Conservation (phyloP, 2,888 invertebrate genomes). For the Cyclophora albipunctata region DNA sequence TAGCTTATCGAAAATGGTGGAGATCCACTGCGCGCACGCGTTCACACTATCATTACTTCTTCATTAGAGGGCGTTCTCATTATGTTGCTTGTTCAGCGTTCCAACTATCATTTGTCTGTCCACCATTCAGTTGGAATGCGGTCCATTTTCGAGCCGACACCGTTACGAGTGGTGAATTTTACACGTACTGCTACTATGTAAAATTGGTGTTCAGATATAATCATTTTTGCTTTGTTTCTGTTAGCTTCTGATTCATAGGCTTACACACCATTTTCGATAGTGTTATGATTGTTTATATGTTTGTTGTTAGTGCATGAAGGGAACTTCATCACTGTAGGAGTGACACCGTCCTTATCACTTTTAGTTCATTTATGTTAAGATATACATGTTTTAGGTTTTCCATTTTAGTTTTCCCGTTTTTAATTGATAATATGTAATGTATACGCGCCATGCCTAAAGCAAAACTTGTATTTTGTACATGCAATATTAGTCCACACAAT, state of each 20-base stretch:
- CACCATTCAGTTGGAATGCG: slow-evolving; percentile 32
- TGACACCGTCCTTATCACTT: slow-evolving; percentile 2
- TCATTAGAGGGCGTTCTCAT: slow-evolving; percentile 34
- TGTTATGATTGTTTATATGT: slow-evolving; percentile 25
- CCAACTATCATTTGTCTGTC: slow-evolving; percentile 24
- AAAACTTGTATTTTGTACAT: background rate
- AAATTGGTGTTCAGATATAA: slow-evolving; percentile 51
- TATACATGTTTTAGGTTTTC: no score
- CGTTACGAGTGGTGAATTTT: slow-evolving; percentile 34
- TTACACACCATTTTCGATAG: slow-evolving; percentile 63
- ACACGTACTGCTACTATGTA: slow-evolving; percentile 53
- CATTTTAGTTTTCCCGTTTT: no score
- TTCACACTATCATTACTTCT: slow-evolving; percentile 28
- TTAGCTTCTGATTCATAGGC: slow-evolving; percentile 45
- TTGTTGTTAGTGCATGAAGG: slow-evolving; percentile 35
- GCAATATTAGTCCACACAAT: no score
- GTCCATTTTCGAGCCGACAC: slow-evolving; percentile 13
- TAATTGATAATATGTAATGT: no score
- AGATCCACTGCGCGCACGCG: slow-evolving; percentile 32
- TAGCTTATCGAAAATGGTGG: slow-evolving; percentile 60
- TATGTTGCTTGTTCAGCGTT: slow-evolving; percentile 36
- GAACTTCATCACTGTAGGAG: slow-evolving; percentile 19
- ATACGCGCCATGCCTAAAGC: background rate
- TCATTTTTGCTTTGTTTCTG: slow-evolving; percentile 44
- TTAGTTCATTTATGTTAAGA: slow-evolving; percentile 2